Base-by-base conservation (phyloP, 2,113 vertebrate genomes). In the Aepyceros melampus region DNA sequence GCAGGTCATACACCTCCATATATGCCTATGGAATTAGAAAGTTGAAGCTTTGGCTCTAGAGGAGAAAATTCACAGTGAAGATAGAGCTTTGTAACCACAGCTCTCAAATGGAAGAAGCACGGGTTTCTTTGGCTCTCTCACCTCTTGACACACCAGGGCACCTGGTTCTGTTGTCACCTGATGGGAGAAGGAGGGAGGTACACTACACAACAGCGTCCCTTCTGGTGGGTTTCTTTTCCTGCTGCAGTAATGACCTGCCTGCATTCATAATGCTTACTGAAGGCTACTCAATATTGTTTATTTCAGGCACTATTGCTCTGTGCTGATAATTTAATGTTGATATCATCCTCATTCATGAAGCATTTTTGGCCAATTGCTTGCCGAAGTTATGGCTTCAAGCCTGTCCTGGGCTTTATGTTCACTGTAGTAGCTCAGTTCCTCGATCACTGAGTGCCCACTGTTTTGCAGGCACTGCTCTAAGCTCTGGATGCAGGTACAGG, bases 361-460 rank as follows among this genome's bases (percentile, higher is more conserved):
- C 7, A 29, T 43, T 16, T 82, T 43, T 29, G 86, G 45, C n/a
- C 67, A 43, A 6, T 12, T 14, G 7, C 45, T 40, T 31, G 21
- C 3, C 0, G 7, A 47, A 47, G 64, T 33, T 9, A 33, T 0
- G 5, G 21, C 27, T 11, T 47, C 19, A 40, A 29, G 4, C 33
- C 49, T 95, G 36, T 23, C 31, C 55, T 91, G 17, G 8, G 40
- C 36, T 9, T 10, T 0, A 1, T 45, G 2, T 11, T 81, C 2
- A 87, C 19, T 1, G 0, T 3, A 13, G 23, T 2, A 31, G 33
- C 47, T 62, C 5, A 40, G 8, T 55, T 51, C 45, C 58, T 78
- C 2, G 0, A 0, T 51, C 14, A 2, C 27, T 40, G 51, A 83
- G 79, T 19, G 9, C 47, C 6, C 8, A 3, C 7, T 1, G 7